Conservation (phyloP, 1,140 invertebrate genomes). For the Diachasma alloeum region DNA sequence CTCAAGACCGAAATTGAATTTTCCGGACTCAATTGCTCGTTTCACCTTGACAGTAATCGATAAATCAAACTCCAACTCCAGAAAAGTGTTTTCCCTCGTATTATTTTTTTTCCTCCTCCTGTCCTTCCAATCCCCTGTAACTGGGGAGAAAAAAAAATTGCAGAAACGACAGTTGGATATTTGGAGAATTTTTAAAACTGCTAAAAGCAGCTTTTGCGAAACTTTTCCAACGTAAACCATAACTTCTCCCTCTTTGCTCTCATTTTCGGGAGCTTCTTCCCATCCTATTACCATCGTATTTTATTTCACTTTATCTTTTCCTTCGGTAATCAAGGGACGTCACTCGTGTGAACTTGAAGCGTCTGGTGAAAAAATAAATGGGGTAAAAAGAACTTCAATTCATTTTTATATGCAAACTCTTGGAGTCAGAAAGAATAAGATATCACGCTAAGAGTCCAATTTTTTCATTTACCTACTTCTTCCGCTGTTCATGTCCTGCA, state of each 20-base stretch:
- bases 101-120: not conserved
- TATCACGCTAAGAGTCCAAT: not conserved
- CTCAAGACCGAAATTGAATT: not conserved
- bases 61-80: not conserved
- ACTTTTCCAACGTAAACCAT: not conserved
- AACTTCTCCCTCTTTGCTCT: not conserved
- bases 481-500: too few relatives aligned
- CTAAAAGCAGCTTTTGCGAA: conserved; percentile 6
- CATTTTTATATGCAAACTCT: not conserved
- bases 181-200: not conserved
- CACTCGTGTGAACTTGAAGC: not conserved
- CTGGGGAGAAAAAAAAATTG: not conserved
- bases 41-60: not conserved
- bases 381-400: not conserved
- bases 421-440: not conserved
- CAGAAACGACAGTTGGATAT: not conserved
- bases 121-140: not conserved
- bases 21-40: not conserved
- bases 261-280: not conserved
- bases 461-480: too few relatives aligned
- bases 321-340: not conserved
- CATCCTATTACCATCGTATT: not conserved
- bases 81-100: not conserved
- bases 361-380: not conserved
- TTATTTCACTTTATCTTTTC: not conserved